Evolutionary conservation across 2,113 vertebrate species (phyloP).

Genomic region (Gymnorhina tibicen): DNA sequence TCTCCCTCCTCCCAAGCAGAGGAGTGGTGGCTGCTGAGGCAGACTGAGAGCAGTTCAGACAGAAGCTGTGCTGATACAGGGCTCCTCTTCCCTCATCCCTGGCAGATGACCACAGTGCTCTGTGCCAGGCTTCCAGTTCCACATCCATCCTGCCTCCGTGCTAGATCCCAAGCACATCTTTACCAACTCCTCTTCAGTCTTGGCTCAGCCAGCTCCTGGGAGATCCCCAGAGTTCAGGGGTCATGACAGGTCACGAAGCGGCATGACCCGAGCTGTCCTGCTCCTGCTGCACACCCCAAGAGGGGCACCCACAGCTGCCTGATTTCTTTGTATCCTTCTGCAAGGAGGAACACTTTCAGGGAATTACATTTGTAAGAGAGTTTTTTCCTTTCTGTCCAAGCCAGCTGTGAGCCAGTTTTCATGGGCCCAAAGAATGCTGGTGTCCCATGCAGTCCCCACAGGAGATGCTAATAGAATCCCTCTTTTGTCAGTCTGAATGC

Average conservation of each 20-base stretch:
- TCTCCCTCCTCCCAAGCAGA: not conserved
- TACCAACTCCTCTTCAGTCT: not conserved
- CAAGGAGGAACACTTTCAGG: not conserved
- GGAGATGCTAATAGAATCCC: not conserved
- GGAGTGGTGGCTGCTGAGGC: not conserved
- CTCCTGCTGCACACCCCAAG: not conserved
- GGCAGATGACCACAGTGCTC: not conserved
- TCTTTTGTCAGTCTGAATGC: not conserved
- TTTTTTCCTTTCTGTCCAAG: not conserved
- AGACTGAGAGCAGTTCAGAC: not conserved
- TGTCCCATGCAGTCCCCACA: not conserved
- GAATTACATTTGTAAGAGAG: rapidly evolving
- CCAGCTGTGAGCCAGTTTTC: not conserved
- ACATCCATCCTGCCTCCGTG: rapidly evolving
- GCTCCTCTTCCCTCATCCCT: not conserved
- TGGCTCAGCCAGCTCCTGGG: not conserved
- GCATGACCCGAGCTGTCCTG: not conserved
- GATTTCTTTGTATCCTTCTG: not conserved
- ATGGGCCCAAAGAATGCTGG: not conserved
- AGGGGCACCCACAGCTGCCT: not conserved
- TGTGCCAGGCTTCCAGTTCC: not conserved
- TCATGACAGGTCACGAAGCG: not conserved
- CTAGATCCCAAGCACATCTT: rapidly evolving
- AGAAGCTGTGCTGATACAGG: not conserved
- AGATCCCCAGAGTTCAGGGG: rapidly evolving